Base-by-base conservation (phyloP, 1,140 invertebrate genomes). In the Aphis craccivora region DNA sequence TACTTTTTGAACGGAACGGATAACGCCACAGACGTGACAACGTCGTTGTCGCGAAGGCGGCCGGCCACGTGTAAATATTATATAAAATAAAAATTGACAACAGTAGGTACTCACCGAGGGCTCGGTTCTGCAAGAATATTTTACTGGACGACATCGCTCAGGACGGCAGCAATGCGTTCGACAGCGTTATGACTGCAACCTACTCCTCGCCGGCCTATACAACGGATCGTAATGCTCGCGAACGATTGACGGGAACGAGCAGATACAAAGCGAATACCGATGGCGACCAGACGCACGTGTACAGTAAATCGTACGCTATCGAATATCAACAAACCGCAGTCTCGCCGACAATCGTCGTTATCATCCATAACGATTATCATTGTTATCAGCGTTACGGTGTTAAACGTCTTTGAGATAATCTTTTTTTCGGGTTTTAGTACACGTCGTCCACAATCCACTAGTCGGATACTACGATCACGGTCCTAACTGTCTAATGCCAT, bases 121-220 rank as follows among this genome's bases (percentile, higher is more conserved):
- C 89, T 60, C 89, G 89, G 53, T 90, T 60, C 37, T 40, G 53
- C 4, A 90, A 35, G 20, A 90, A 90, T 90, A 90, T 90, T 60
- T 60, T 90, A 60, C 89, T 90, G 53, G 89, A 60, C 30, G 89
- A 60, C 89, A 90, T 90, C 37, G 53, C 60, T 67, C 60, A 30
- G 60, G 30, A n/a, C 60, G 11, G 60, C 60, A 30, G 60, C 60
- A 30, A 30, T 67, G 30, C 30, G 25, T 30, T 67, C 30, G 30
- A 67, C 30, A 67, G 9, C 60, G 30, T n/a, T 67, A 11, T 30
- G 30, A 2, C 30, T 67, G 60, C 25, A 11, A 67, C 4, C n/a
- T 14, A 40, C 9, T n/a, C 0, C 30, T n/a, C 14, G 60, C 11
- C 30, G 60, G 14, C 5, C 30, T 67, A 1, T 14, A 67, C 60